Conservation (phyloP, 2,888 invertebrate species). For the Atherix ibis region DNA sequence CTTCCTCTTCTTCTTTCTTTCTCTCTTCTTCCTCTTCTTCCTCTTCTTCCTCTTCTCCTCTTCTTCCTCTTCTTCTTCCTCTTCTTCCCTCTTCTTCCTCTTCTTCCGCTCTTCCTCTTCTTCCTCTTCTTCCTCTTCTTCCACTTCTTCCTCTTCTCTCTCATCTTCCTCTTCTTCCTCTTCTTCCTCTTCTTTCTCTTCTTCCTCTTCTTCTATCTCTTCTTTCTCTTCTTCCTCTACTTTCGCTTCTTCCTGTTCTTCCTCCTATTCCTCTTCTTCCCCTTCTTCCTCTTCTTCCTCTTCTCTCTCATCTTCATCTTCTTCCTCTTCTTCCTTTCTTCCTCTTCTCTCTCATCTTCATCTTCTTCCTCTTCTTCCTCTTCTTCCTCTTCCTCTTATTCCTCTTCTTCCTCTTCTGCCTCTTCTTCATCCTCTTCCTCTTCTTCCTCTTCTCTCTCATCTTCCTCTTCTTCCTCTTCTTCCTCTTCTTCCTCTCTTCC, state of each 20-base stretch:
- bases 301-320: not conserved
- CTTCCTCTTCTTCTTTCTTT: not conserved
- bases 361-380: not conserved
- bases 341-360: not conserved
- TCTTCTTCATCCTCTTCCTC: not conserved
- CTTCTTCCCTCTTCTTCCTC: not conserved
- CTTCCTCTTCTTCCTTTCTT: not conserved
- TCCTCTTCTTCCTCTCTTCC: not conserved
- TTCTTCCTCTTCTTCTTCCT: not conserved
- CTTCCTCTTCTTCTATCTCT: not conserved
- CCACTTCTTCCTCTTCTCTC: not conserved
- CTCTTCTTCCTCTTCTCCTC: not conserved
- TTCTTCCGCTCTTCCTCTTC: not conserved
- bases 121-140: conserved; percentile 1
- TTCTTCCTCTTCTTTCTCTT: not conserved
- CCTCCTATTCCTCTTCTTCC: not conserved
- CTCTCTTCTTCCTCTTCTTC: not conserved
- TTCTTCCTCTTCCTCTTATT: not conserved
- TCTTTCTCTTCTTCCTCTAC: not conserved
- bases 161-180: not conserved
- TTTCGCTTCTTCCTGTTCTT: not conserved
- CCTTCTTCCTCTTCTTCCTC: not conserved
- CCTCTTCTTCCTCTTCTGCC: not conserved
- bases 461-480: not conserved
- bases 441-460: not conserved